Conservation (phyloP, 2,888 invertebrate genomes). For the Cheilosia vulpina region DNA sequence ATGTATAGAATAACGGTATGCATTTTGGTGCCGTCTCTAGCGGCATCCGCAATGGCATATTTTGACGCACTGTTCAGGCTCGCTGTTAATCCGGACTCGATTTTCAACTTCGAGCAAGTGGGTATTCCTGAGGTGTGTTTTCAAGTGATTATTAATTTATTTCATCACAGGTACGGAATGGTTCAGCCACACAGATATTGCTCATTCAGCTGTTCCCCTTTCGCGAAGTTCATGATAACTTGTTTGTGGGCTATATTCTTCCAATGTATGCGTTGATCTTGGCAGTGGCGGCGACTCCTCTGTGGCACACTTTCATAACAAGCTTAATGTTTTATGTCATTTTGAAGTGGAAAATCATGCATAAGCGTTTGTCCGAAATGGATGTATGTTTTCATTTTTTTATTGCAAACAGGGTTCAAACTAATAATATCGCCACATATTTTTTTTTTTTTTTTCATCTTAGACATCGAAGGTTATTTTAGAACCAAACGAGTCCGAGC, state of each 20-base stretch:
- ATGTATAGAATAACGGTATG: constrained; percentile 75
- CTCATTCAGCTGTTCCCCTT: constrained; percentile 79
- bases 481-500: constrained; percentile 3
- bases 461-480: constrained; percentile 47
- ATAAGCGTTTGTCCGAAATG: constrained; percentile 77
- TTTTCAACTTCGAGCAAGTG: constrained; percentile 78
- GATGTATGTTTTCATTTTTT: constrained; percentile 76
- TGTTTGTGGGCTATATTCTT: constrained; percentile 77
- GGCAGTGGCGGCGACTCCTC: constrained; percentile 78
- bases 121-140: neutral
- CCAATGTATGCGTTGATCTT: constrained; percentile 76
- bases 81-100: constrained; percentile 77
- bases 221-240: constrained; percentile 77
- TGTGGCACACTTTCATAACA: constrained; percentile 80
- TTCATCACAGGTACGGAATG: constrained; percentile 60
- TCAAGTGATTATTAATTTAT: neutral
- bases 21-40: constrained; percentile 77
- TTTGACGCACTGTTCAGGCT: constrained; percentile 78
- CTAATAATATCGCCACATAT: too few species aligned
- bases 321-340: constrained; percentile 79
- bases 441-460: neutral
- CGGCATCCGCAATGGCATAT: constrained; percentile 77
- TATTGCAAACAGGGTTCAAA: too few species aligned
- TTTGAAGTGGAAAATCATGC: constrained; percentile 78
- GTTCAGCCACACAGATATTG: constrained; percentile 77